These are phyloP conservation scores for Cebus imitator DNA, from an alignment of 2,113 vertebrate genomes.

Conservation along the genomic window DNA sequence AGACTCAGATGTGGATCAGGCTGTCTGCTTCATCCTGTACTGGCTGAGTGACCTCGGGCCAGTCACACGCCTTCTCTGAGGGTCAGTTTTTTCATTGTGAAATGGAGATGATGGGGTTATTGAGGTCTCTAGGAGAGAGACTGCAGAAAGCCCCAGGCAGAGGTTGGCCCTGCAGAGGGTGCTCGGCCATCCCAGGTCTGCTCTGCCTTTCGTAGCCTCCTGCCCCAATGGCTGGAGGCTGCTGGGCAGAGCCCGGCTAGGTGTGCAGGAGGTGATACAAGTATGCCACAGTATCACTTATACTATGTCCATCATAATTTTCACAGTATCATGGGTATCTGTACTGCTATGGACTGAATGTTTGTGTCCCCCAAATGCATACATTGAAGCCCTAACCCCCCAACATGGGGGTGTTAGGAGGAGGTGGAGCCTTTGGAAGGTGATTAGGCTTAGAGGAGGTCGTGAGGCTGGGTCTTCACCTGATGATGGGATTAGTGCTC, in stretches of 20 bases:
- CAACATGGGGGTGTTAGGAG: no score
- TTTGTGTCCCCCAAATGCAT: no score
- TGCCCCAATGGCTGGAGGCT: not conserved
- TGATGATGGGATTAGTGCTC: no score
- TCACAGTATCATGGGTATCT: not conserved
- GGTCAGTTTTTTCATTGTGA: not conserved
- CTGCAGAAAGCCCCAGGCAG: not conserved
- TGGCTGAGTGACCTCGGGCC: not conserved
- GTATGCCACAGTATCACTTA: fast-evolving
- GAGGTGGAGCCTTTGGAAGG: no score
- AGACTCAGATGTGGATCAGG: not conserved
- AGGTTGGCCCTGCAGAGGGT: not conserved
- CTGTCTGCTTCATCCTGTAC: not conserved
- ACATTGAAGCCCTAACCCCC: no score
- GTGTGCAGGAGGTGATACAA: not conserved
- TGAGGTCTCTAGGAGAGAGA: not conserved
- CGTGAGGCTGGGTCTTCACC: no score
- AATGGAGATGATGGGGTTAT: not conserved
- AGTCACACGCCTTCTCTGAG: not conserved
- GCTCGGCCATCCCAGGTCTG: not conserved
- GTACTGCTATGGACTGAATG: no score
- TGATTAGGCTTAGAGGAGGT: no score
- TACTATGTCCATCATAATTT: not conserved
- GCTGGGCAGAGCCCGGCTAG: not conserved
- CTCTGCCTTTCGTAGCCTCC: not conserved